Base-by-base conservation (phyloP, 2,888 invertebrate genomes). In the Monopis laevigella region DNA sequence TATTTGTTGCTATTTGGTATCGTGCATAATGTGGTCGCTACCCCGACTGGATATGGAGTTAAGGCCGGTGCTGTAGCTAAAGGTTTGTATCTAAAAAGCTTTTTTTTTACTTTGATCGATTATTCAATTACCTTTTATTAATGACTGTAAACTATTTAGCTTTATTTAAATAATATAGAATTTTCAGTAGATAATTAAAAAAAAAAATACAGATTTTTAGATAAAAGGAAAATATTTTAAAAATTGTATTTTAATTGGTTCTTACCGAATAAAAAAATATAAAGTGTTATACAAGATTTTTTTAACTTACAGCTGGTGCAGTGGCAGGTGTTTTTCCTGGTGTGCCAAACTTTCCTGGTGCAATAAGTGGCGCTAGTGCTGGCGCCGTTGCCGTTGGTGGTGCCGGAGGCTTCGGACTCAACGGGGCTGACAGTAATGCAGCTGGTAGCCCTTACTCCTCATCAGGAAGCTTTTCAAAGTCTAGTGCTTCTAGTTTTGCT, bases 381-480 rank as follows among this genome's bases (percentile, higher is more conserved):
- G 62, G 56, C 3, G 38, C 52, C 14, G 58, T 56, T 16, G 55
- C 46, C 7, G 14, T 34, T 8, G 34, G 34, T 43, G 63, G 62
- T 18, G 48, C 53, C 3, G 74, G 67, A 66, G 51, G 68, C 57
- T 66, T 62, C 77, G 46, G 24, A 7, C n/a, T n/a, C n/a, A 17
- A 17, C 10, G 13, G 21, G 19, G 21, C 11, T 12, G 21, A 10
- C 12, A 21, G 11, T 7, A 21, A 12, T 4, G 36, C 56, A 54
- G 28, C 55, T 52, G 30, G 65, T 58, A 44, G 67, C 62, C 50
- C 45, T 45, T 41, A 47, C 51, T 39, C 56, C 51, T 43, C 66
- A 59, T 46, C 63, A 56, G 70, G 84, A 60, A 72, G 75, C 58
- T 65, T 69, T 58, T 59, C 82, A 19, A 64, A 75, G 50, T 65